Evolutionary conservation across 37 sponge, comb jelly and placozoan genomes (phyloP).

Genomic region (Cliona cf. orientalis): DNA sequence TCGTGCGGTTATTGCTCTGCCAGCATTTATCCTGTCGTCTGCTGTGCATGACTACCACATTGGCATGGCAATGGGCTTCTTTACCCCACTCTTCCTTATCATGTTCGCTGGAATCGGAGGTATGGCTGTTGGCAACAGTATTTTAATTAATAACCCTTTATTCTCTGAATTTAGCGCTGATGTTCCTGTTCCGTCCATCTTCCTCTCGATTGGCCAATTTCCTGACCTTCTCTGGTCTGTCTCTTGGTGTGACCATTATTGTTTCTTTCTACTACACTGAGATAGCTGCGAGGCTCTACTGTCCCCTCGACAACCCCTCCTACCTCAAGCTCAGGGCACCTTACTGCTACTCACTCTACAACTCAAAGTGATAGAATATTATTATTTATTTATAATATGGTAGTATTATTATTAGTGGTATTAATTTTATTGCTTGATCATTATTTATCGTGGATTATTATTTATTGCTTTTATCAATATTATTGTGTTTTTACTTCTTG

Average conservation of each 20-base stretch:
- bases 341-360: background rate
- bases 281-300: slow-evolving; percentile 23
- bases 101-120: slow-evolving; percentile 44
- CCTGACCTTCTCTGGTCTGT: slow-evolving; percentile 9
- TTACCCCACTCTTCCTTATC: slow-evolving; percentile 56
- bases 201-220: background rate
- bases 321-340: background rate
- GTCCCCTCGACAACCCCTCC: background rate
- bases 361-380: too few relatives aligned
- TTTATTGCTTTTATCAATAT: too few relatives aligned
- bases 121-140: too few relatives aligned
- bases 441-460: too few relatives aligned
- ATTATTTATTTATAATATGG: too few relatives aligned
- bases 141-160: too few relatives aligned
- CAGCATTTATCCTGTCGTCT: slow-evolving; percentile 64
- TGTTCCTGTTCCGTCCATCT: background rate
- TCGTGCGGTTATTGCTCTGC: slow-evolving; percentile 17
- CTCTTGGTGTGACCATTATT: slow-evolving; percentile 16
- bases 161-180: too few relatives aligned
- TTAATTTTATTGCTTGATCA: too few relatives aligned
- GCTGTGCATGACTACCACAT: slow-evolving; percentile 79
- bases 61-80: slow-evolving; percentile 50
- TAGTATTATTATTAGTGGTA: too few relatives aligned
- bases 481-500: too few relatives aligned
- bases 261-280: slow-evolving; percentile 11